Evolutionary conservation across 2,113 vertebrate genomes (phyloP).

Genomic region (Ammodytes marinus): DNA sequence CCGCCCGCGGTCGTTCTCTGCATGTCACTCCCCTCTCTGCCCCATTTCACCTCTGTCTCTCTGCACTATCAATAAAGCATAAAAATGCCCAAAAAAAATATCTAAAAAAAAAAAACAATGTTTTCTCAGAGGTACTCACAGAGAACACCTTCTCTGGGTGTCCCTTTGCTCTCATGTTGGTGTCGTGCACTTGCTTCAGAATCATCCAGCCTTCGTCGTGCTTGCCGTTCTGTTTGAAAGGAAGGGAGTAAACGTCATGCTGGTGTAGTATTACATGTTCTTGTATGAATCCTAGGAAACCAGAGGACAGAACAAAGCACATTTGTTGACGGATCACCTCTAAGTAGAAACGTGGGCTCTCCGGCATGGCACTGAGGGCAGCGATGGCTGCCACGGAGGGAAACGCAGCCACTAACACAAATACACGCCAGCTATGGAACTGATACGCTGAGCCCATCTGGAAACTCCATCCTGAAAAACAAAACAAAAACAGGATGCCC

Average conservation of each 20-base stretch:
- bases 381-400: constrained; percentile 95
- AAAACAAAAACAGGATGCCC: not conserved
- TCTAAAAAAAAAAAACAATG: not conserved
- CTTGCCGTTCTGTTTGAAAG: constrained; percentile 90
- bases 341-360: constrained; percentile 96
- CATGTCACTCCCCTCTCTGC: too few relatives aligned
- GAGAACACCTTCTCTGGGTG: constrained; percentile 95
- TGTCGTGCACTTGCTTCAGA: constrained; percentile 97
- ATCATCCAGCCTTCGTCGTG: constrained; percentile 99
- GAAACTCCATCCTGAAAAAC: constrained; percentile 94
- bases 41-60: too few relatives aligned
- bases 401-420: constrained; percentile 96
- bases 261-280: not conserved
- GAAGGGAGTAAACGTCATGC: not conserved
- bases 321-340: constrained; percentile 85
- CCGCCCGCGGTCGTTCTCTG: too few relatives aligned
- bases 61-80: too few relatives aligned
- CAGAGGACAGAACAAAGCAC: not conserved
- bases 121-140: constrained; percentile 83
- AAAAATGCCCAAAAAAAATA: too few relatives aligned
- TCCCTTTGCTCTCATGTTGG: constrained; percentile 97
- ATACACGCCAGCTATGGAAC: constrained; percentile 99
- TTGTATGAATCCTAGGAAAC: too few relatives aligned
- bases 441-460: constrained; percentile 99
- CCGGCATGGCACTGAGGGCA: constrained; percentile 94